Evolutionary conservation across 1,140 invertebrate genomes (phyloP).

Genomic region (Hycleus cichorii): DNA sequence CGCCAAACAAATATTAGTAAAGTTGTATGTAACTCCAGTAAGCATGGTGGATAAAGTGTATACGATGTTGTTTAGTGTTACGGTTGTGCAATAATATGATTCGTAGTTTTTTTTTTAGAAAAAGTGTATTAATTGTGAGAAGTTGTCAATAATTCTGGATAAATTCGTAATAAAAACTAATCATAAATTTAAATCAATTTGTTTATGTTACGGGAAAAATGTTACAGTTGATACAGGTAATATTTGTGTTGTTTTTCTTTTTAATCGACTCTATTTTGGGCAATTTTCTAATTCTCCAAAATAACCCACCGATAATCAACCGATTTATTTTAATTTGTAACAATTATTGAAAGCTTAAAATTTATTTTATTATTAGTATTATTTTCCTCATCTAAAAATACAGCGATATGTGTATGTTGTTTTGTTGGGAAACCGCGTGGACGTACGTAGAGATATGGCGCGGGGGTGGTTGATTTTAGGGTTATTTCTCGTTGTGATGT

Average conservation of each 20-base stretch:
- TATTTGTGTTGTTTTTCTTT: not conserved
- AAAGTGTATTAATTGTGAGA: not conserved
- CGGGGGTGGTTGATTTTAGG: not conserved
- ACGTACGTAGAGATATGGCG: not conserved
- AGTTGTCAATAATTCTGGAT: not conserved
- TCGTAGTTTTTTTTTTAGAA: slow-evolving; percentile 1
- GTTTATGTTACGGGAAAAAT: not conserved
- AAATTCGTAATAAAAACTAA: not conserved
- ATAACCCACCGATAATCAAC: too few species aligned
- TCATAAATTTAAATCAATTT: not conserved
- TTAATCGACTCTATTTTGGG: not conserved
- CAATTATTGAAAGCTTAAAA: too few species aligned
- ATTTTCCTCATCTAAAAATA: too few species aligned
- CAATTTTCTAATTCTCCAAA: too few species aligned
- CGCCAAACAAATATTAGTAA: slow-evolving; percentile 26
- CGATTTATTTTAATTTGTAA: too few species aligned
- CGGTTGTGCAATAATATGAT: slow-evolving; percentile 12
- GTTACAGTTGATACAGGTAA: not conserved
- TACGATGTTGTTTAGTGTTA: slow-evolving; percentile 16
- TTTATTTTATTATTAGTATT: too few species aligned
- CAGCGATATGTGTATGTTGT: too few species aligned
- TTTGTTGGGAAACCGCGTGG: too few species aligned
- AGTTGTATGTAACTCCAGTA: slow-evolving; percentile 22
- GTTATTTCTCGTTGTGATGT: not conserved
- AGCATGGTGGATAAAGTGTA: slow-evolving; percentile 21